Evolutionary conservation across 2,888 invertebrate species (phyloP).

Genomic region (Eupithecia centaureata): DNA sequence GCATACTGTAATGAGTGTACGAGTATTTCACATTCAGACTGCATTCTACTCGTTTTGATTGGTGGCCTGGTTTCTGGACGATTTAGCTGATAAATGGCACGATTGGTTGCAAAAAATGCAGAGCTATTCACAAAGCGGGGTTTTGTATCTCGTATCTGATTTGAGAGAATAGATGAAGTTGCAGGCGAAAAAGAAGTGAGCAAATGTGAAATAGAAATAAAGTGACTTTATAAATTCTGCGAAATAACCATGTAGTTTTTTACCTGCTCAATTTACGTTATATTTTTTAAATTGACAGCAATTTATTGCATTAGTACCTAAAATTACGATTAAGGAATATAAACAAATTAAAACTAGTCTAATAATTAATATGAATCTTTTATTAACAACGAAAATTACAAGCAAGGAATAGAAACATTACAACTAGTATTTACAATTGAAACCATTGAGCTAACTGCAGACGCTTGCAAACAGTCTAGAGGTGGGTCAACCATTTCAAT

Average conservation of each 20-base stretch:
- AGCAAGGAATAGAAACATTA: too few species aligned
- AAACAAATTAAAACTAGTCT: too few species aligned
- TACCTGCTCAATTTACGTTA: too few species aligned
- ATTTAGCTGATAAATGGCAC: constrained; percentile 12
- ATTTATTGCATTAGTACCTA: too few species aligned
- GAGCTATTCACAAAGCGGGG: constrained; percentile 1
- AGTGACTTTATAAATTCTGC: neutral
- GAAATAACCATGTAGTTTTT: neutral
- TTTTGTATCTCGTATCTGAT: constrained; percentile 6
- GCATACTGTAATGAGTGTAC: neutral
- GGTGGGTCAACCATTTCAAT: too few species aligned
- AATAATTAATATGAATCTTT: too few species aligned
- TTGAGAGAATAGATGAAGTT: neutral
- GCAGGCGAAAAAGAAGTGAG: neutral
- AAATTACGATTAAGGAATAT: too few species aligned
- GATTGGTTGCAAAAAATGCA: constrained; percentile 9
- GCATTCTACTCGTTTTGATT: constrained; percentile 8
- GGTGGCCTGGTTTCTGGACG: constrained; percentile 12
- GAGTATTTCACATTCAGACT: constrained; percentile 12
- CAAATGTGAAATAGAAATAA: neutral
- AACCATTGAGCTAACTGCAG: too few species aligned
- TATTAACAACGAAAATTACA: too few species aligned
- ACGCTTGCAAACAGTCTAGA: too few species aligned
- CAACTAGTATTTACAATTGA: too few species aligned
- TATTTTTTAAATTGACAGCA: too few species aligned